Conservation (phyloP, 92 coral and sea anemone species). For the Micromussa lordhowensis region DNA sequence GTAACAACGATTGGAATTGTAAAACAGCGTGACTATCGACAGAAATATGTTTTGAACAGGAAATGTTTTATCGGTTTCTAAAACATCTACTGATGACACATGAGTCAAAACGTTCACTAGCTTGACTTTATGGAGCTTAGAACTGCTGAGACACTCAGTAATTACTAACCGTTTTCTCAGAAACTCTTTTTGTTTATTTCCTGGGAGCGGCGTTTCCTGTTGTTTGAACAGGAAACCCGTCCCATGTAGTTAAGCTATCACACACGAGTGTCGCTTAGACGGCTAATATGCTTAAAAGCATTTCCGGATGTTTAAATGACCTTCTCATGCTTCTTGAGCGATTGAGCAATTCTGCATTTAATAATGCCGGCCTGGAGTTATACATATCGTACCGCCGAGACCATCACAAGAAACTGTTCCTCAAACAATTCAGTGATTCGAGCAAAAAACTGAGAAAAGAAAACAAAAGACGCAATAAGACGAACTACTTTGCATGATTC, state of each 20-base stretch:
- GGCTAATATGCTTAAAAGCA: background rate
- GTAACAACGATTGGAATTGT: no score
- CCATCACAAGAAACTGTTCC: no score
- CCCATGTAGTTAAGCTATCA: background rate
- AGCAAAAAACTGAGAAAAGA: no score
- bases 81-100: background rate
- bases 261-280: background rate
- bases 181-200: background rate
- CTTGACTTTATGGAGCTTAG: background rate
- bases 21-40: no score
- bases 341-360: background rate
- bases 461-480: background rate
- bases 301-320: background rate
- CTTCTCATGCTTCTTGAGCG: background rate
- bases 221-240: constrained; percentile 13
- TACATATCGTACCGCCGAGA: no score
- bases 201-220: background rate
- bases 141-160: background rate
- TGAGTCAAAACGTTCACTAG: background rate
- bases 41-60: background rate
- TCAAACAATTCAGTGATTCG: no score
- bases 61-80: background rate
- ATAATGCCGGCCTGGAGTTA: background rate
- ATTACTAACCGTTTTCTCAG: background rate
- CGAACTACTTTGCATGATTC: background rate